Evolutionary conservation across 2,888 invertebrate genomes (phyloP).

Genomic region (Linnaemya tessellans): DNA sequence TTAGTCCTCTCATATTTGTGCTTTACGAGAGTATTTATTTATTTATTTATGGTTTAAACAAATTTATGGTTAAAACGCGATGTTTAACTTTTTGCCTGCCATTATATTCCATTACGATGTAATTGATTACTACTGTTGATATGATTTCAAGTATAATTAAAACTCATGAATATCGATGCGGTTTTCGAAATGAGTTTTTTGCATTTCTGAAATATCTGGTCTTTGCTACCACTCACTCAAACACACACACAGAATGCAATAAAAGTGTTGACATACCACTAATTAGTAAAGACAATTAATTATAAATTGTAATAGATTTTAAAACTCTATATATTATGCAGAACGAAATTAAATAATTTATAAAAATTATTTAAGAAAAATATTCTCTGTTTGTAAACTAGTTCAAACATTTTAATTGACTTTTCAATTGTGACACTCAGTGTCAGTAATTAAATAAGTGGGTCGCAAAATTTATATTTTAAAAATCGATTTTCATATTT

Average conservation of each 20-base stretch:
- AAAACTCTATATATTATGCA: no score
- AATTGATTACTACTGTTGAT: constrained; percentile 59
- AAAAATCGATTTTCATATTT: no score
- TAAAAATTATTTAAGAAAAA: no score
- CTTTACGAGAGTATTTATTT: constrained; percentile 51
- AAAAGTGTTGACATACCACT: not conserved
- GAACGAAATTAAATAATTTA: no score
- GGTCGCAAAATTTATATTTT: no score
- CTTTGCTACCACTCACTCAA: not conserved
- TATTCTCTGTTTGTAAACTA: no score
- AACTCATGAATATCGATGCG: not conserved
- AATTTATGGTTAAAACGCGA: constrained; percentile 61
- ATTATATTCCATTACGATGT: constrained; percentile 45
- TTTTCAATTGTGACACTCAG: no score
- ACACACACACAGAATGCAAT: not conserved
- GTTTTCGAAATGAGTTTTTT: not conserved
- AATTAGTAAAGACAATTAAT: not conserved
- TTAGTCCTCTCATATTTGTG: constrained; percentile 41
- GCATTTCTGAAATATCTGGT: not conserved
- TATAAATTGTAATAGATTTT: no score
- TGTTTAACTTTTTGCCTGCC: constrained; percentile 10
- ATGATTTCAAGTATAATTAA: not conserved
- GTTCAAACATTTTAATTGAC: no score
- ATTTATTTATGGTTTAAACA: constrained; percentile 61
- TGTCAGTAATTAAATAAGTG: no score